Base-by-base conservation (phyloP, 2,888 invertebrate genomes). In the Cantharis rufa region DNA sequence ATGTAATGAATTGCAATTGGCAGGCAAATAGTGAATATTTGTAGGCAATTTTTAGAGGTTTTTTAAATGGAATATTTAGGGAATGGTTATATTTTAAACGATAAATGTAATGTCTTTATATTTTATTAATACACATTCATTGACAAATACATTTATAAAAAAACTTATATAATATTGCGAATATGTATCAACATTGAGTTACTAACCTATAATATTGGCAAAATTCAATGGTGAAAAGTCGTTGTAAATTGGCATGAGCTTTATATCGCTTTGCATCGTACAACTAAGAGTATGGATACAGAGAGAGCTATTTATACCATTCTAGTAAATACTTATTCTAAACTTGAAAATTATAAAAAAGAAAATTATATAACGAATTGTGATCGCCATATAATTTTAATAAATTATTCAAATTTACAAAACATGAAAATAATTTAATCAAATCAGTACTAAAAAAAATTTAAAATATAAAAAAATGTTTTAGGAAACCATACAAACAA, bases 281-380 rank as follows among this genome's bases (percentile, higher is more conserved):
- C 76, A 82, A 81, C 82, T 81, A 81, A 82, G 82, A 77, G 82
- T 83, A 82, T 83, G 82, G 81, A 86, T 85, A 86, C 85, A 88
- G 87, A 88, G 48, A 48, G 87, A 87, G 87, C 87, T 86, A 86
- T 85, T 83, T 86, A 83, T 85, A 82, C 78, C 82, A 80, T 70
- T 75, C 80, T 82, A 82, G 78, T 69, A 83, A 85, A 80, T 79
- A 75, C 78, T 82, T 83, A 82, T 72, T 82, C 84, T 86, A 86
- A 79, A 72, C 75, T 79, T 75, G 70, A 79, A 80, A 72, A 70
- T 77, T 75, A 79, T 79, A 81, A 76, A 80, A 78, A 76, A 80
- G 2, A 81, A 72, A 85, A 83, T 83, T 77, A 82, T 62, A 48
- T 18, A 75, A 27, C 62, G 68, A 72, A 82, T 80, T 82, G 82